These are phyloP conservation scores for Venustoraphidia nigricollis DNA, from an alignment of 2,888 invertebrate species.

Conservation along the genomic window DNA sequence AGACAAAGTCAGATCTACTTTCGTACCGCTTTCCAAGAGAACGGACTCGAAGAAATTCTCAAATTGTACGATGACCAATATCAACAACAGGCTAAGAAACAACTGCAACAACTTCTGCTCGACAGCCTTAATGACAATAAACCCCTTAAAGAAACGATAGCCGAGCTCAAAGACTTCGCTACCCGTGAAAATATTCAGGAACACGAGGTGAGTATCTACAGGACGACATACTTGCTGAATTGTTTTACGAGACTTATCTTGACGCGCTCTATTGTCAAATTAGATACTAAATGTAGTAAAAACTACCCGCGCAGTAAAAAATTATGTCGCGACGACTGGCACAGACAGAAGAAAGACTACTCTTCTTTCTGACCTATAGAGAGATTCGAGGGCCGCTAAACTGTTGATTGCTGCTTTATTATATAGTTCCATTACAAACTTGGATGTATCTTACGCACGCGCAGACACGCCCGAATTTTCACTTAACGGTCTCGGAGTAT, in stretches of 20 bases:
- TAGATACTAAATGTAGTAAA: too few species aligned
- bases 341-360: too few species aligned
- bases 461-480: too few species aligned
- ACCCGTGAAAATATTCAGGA: slow-evolving; percentile 71
- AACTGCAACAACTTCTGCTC: slow-evolving; percentile 55
- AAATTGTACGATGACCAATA: slow-evolving; percentile 71
- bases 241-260: not conserved
- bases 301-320: too few species aligned
- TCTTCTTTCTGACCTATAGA: too few species aligned
- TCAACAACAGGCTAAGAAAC: slow-evolving; percentile 69
- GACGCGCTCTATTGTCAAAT: not conserved
- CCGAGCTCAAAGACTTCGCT: slow-evolving; percentile 76
- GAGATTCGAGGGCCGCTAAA: too few species aligned
- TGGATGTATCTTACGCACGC: too few species aligned
- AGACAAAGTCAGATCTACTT: slow-evolving; percentile 85
- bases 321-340: too few species aligned
- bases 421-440: too few species aligned
- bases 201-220: slow-evolving; percentile 48
- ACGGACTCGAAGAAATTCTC: slow-evolving; percentile 32
- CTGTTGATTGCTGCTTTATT: too few species aligned
- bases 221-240: not conserved
- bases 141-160: slow-evolving; percentile 69
- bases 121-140: slow-evolving; percentile 80
- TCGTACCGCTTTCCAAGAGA: slow-evolving; percentile 37
- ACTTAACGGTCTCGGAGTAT: too few species aligned